phyloP scores from a whole-genome alignment of 2,888 invertebrate species.

The Yponomeuta evonymella region DNA sequence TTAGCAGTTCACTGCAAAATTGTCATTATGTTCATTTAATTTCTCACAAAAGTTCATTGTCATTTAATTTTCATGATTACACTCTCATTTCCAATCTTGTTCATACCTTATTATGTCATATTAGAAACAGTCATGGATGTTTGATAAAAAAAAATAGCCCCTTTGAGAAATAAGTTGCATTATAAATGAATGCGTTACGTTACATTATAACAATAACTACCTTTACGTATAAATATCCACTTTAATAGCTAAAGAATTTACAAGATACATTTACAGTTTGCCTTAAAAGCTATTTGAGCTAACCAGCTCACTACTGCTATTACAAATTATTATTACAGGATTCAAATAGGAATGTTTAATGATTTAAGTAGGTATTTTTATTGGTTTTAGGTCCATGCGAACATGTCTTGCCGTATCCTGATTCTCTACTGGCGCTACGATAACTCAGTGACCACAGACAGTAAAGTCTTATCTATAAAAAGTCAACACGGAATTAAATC shows the following conservation, averaged over 20 bases:
- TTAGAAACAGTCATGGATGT: no score
- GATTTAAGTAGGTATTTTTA: background rate
- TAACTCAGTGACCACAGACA: no score
- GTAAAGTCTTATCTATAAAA: no score
- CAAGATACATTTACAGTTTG: slow-evolving; percentile 46
- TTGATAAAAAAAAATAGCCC: background rate
- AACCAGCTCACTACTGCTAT: slow-evolving; percentile 34
- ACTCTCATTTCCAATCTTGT: background rate
- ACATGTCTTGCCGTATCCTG: no score
- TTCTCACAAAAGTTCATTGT: background rate
- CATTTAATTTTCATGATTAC: background rate
- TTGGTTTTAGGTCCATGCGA: background rate
- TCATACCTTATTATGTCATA: background rate
- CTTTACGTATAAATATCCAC: slow-evolving; percentile 33
- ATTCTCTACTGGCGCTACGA: no score
- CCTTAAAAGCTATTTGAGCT: slow-evolving; percentile 36
- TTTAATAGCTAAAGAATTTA: slow-evolving; percentile 55
- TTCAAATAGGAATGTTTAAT: slow-evolving; percentile 21
- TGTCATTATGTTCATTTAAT: background rate
- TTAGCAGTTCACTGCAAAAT: no score
- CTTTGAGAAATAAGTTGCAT: background rate
- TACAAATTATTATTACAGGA: slow-evolving; percentile 24
- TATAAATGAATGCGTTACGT: slow-evolving; percentile 7
- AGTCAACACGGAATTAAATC: no score
- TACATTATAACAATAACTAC: slow-evolving; percentile 7